Evolutionary conservation across 2,888 invertebrate species (phyloP), one percentile per base, ranked within the genome.

Genomic region (Coelopa pilipes): DNA sequence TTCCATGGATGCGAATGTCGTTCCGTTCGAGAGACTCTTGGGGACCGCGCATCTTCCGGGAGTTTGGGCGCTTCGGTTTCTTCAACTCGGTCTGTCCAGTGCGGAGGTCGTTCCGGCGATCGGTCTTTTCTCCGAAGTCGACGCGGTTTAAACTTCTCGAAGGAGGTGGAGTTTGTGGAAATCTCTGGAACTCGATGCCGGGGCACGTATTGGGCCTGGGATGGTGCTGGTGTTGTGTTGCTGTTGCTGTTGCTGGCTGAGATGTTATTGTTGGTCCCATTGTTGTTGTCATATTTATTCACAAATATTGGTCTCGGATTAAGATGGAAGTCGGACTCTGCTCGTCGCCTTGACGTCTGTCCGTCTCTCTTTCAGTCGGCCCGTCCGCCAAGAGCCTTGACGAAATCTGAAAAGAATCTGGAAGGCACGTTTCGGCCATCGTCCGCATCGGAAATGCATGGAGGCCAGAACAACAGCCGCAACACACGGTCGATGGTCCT

Each of bases 291-390:
- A 4, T 49, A 19, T 19, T 65, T 7, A 15, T 65, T 13, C 5
- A 17, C 17, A 49, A 65, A 65, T n/a, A 65, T 21, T 49, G 13
- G 46, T 49, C 65, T 46, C 47, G n/a, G 17, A 11, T 65, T 57
- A 49, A 65, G 21, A 49, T 65, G 24, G 65, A 65, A 65, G 47
- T 65, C 49, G 47, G 49, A 49, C 65, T 65, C 47, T 49, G 65
- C 47, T 34, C 47, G 65, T 15, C 21, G 63, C 57, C 57, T 11
- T 17, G 17, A 53, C n/a, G 53, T 53, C 53, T 15, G n/a, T 53
- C 15, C 10, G 53, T 53, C 53, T 53, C 5, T n/a, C 53, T n/a
- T 3, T 53, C 21, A 53, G 53, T 21, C 34, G 12, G 62, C 10
- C 24, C 1, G 62, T 24, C 15, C 15, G 13, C 53, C 21, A 17